Evolutionary conservation across 2,888 invertebrate species (phyloP).

Genomic region (Gymnosoma rotundatum): DNA sequence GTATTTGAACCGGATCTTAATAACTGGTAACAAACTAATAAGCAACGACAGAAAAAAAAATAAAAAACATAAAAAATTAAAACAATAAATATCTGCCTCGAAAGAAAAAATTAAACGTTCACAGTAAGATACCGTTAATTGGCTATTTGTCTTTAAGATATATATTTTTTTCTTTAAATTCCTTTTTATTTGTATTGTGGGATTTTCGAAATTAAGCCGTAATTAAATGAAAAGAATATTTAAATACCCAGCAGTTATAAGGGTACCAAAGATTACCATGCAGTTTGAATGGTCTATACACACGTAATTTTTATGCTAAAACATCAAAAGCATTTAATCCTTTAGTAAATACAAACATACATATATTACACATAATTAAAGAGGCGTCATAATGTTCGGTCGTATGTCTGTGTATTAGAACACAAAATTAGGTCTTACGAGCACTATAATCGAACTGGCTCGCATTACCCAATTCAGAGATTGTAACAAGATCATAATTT

Average conservation of each 20-base stretch:
- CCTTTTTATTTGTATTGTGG: not conserved
- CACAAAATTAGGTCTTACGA: too few species aligned
- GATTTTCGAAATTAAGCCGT: not conserved
- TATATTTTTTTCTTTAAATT: too few species aligned
- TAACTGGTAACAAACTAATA: slow-evolving; percentile 46
- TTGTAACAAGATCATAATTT: too few species aligned
- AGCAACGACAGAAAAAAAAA: not conserved
- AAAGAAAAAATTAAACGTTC: slow-evolving; percentile 3
- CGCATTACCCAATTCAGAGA: too few species aligned
- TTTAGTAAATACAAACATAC: too few species aligned
- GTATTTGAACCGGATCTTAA: slow-evolving; percentile 66
- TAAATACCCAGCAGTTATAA: slow-evolving; percentile 4
- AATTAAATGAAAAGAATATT: not conserved
- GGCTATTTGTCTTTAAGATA: not conserved
- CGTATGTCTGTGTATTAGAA: too few species aligned
- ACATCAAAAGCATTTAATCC: too few species aligned
- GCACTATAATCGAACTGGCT: too few species aligned
- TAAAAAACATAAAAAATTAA: not conserved
- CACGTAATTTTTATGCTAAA: too few species aligned
- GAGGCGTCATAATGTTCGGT: too few species aligned
- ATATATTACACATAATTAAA: too few species aligned
- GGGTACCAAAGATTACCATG: not conserved
- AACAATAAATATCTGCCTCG: not conserved
- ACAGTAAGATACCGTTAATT: not conserved
- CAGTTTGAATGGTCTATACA: too few species aligned